These are phyloP conservation scores for Himalopsyche kuldschensis DNA, from an alignment of 2,888 invertebrate genomes.

Conservation along the genomic window DNA sequence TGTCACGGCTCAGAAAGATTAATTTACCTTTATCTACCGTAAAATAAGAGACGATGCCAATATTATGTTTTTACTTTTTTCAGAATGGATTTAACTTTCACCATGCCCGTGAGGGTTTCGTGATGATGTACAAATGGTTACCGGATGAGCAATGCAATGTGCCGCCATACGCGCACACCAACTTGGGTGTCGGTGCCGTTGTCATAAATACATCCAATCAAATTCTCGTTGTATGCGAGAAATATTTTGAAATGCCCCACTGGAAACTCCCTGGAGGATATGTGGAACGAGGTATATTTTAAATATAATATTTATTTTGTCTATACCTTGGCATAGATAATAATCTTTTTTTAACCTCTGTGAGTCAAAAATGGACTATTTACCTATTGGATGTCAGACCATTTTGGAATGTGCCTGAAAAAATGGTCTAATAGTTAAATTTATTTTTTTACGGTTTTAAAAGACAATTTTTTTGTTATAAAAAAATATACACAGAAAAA, in stretches of 20 bases:
- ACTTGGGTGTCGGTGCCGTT: slow-evolving; percentile 80
- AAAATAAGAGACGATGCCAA: no score
- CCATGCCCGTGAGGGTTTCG: slow-evolving; percentile 77
- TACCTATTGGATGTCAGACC: no score
- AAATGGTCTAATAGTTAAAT: no score
- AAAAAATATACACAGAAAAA: no score
- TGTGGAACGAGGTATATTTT: slow-evolving; percentile 74
- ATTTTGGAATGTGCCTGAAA: no score
- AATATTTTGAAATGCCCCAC: slow-evolving; percentile 59
- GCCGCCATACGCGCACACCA: slow-evolving; percentile 79
- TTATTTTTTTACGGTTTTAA: no score
- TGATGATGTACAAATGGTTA: slow-evolving; percentile 83
- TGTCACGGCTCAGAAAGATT: no score
- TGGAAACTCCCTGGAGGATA: slow-evolving; percentile 95
- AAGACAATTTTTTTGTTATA: no score
- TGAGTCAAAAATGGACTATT: no score
- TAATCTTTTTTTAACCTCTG: no score
- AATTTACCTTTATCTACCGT: no score
- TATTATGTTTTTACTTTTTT: slow-evolving; percentile 37
- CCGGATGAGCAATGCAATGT: slow-evolving; percentile 64
- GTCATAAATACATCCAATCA: slow-evolving; percentile 78
- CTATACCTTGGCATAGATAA: no score
- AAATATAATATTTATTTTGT: not conserved
- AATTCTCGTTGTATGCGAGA: slow-evolving; percentile 81
- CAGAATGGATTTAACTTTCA: slow-evolving; percentile 85